Evolutionary conservation across 2,113 vertebrate genomes (phyloP), one percentile per base, ranked within the genome.

Genomic region (Uria lomvia): DNA sequence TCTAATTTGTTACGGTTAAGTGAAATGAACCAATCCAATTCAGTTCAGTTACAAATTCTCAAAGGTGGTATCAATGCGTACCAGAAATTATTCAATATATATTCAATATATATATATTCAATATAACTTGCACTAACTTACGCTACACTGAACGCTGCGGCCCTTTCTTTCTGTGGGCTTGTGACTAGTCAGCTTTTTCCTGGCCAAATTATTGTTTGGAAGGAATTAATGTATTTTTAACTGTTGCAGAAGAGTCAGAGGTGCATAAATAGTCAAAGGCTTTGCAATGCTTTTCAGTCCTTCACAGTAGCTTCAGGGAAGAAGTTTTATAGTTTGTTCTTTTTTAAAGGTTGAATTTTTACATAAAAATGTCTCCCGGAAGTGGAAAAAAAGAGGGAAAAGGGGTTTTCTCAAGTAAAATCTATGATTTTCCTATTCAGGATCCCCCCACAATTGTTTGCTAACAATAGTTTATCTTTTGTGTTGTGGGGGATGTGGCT

Each of bases 401-500:
- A 15, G 15, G 22, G 15, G 1, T 8, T 79, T 74, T 56, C 20
- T 23, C 38, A 20, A 29, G 8, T 14, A 49, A 76, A 84, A 36
- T 47, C 36, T 58, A 12, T 67, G 36, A 53, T 67, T 55, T 79
- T 77, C 17, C 34, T 81, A 5, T 71, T 83, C 38, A 84, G 21
- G 14, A 67, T 68, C 4, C 27, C 49, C 11, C 14, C 8, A 3
- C 17, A 68, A 34, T 6, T 63, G 1, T 42, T 74, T 29, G 60
- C 4, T 55, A 29, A 84, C 47, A 70, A 42, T 8, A 58, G 5
- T 18, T 75, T 24, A 12, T 18, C 38, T 86, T 75, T 59, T 49
- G 1, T 43, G 2, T 24, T n/a, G 20, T 0, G 0, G 16, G 32
- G 6, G 78, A 55, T 4, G 36, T 1, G 2, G 34, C 50, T 70